phyloP scores from a whole-genome alignment of 1,140 invertebrate species.

The Nephotettix cincticeps region DNA sequence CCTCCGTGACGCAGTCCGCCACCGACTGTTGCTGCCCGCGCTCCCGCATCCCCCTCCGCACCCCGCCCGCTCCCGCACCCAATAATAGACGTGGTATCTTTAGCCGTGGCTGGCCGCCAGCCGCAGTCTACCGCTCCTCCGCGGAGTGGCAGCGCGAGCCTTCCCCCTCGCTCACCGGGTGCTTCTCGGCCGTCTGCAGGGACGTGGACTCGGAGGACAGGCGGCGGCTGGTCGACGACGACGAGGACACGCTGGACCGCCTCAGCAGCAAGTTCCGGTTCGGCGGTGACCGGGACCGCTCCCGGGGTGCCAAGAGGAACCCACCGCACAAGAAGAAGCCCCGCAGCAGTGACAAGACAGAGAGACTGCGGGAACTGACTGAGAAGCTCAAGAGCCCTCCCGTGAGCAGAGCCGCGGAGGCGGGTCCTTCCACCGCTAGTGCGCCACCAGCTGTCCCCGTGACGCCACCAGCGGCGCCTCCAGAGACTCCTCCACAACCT shows the following conservation, averaged over 20 bases:
- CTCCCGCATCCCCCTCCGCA: conserved; percentile 45
- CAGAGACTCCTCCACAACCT: conserved; percentile 37
- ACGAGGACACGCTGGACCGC: conserved; percentile 58
- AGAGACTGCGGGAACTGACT: conserved; percentile 71
- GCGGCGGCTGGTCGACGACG: not conserved
- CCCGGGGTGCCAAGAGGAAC: conserved; percentile 43
- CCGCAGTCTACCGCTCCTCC: conserved; percentile 35
- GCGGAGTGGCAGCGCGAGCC: conserved; percentile 33
- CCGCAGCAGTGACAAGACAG: conserved; percentile 61
- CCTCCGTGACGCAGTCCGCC: conserved; percentile 42
- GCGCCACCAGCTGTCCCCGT: not conserved
- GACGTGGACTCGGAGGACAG: not conserved
- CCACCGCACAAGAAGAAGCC: conserved; percentile 40
- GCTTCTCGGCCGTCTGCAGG: conserved; percentile 11
- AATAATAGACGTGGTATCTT: conserved; percentile 28
- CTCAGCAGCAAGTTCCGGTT: conserved; percentile 73
- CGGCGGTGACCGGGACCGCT: conserved; percentile 54
- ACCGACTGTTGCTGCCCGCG: conserved; percentile 50
- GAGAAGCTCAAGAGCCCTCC: conserved; percentile 63
- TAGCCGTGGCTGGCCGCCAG: conserved; percentile 28
- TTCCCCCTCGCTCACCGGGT: conserved; percentile 30
- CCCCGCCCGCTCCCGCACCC: conserved; percentile 1
- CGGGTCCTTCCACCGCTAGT: conserved; percentile 33
- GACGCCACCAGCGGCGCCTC: not conserved
- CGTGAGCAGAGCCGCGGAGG: conserved; percentile 28